These are phyloP conservation scores for Hucho hucho DNA, from an alignment of 2,113 vertebrate genomes.

Conservation along the genomic window DNA sequence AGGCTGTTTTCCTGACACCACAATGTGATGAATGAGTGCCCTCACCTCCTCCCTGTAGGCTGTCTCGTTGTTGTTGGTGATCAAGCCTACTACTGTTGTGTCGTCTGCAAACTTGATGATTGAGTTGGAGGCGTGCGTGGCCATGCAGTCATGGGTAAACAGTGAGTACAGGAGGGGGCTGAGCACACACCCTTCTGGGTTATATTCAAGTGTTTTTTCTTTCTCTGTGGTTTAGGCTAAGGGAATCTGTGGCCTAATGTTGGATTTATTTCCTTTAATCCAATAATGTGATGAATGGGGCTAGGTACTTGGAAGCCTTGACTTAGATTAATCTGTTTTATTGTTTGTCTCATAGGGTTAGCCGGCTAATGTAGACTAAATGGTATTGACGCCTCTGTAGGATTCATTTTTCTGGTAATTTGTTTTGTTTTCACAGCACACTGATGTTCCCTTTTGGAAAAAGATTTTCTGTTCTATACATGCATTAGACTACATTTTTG, in stretches of 20 bases:
- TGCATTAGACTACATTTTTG: no score
- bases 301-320: conserved; percentile 16
- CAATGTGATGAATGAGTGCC: no score
- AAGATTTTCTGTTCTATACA: no score
- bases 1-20: no score
- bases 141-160: no score
- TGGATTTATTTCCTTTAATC: conserved; percentile 48
- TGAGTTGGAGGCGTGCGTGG: no score
- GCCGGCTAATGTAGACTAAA: conserved; percentile 18
- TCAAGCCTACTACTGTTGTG: no score
- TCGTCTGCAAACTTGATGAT: no score
- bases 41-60: no score
- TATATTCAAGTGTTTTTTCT: conserved; percentile 25
- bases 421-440: conserved; percentile 17
- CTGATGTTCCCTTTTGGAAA: no score
- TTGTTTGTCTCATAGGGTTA: conserved; percentile 31
- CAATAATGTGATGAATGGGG: conserved; percentile 40
- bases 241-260: conserved; percentile 48
- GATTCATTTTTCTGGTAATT: not conserved
- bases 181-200: not conserved
- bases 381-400: not conserved
- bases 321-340: conserved; percentile 43
- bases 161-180: no score
- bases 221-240: conserved; percentile 31
- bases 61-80: no score